Evolutionary conservation across 2,113 vertebrate genomes (phyloP).

Genomic region (Amphiprion percula): DNA sequence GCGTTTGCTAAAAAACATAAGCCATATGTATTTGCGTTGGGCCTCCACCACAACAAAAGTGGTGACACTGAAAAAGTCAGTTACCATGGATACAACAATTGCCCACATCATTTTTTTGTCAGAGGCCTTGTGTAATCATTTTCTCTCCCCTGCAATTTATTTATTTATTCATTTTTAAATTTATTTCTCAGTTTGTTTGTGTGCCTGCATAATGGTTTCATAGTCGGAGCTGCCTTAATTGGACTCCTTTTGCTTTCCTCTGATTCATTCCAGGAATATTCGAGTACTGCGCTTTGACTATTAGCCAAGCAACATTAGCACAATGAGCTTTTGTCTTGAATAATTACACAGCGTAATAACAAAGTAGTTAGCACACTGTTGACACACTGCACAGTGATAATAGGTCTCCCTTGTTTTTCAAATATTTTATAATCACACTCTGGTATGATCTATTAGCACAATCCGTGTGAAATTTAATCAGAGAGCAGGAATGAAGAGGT

Average conservation of each 20-base stretch:
- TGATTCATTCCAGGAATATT: conserved; percentile 49
- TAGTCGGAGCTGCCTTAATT: conserved; percentile 62
- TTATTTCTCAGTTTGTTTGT: conserved; percentile 36
- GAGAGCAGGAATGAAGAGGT: conserved; percentile 42
- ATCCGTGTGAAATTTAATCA: conserved; percentile 52
- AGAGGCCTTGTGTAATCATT: conserved; percentile 71
- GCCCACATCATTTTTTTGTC: conserved; percentile 79
- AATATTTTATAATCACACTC: conserved; percentile 52
- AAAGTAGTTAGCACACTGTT: conserved; percentile 56
- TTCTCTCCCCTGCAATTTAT: conserved; percentile 53
- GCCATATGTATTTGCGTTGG: conserved; percentile 58
- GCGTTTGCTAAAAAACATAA: neutral
- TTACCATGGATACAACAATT: conserved; percentile 84
- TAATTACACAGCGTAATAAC: conserved; percentile 70
- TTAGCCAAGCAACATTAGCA: conserved; percentile 55
- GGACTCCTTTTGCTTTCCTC: conserved; percentile 42
- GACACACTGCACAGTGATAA: conserved; percentile 42
- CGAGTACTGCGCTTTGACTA: conserved; percentile 53
- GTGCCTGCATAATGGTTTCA: conserved; percentile 37
- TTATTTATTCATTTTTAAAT: conserved; percentile 46
- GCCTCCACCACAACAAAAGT: conserved; percentile 71
- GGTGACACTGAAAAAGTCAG: conserved; percentile 79
- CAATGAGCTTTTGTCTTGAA: conserved; percentile 62
- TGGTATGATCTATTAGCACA: conserved; percentile 42
- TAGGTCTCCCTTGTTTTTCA: conserved; percentile 50